Evolutionary conservation across 2,797 vertebrate genomes (phyloP).

Genomic region (Picus viridis): DNA sequence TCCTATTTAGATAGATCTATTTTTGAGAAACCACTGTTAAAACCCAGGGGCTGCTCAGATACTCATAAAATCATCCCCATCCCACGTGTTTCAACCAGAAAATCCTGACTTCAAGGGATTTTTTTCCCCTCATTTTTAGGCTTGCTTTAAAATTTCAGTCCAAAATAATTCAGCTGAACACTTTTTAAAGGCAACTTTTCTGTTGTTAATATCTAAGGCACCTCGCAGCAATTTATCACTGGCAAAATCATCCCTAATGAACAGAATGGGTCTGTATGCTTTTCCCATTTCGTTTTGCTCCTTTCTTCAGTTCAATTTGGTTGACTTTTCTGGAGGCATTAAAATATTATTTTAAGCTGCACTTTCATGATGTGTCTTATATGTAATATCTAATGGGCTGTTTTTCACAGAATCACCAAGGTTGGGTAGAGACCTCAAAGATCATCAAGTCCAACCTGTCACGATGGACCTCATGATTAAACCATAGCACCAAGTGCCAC

Average conservation of each 20-base stretch:
- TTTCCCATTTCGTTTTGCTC: neutral
- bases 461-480: no score
- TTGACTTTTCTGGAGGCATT: neutral
- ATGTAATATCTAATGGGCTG: neutral
- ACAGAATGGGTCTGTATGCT: neutral
- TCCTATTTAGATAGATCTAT: neutral
- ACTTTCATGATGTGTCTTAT: neutral
- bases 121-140: neutral
- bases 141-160: neutral
- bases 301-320: neutral
- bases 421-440: no score
- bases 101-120: neutral
- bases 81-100: neutral
- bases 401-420: neutral
- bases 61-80: neutral
- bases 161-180: neutral
- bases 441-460: no score
- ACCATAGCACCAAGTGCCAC: no score
- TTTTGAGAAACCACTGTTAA: neutral
- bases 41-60: neutral
- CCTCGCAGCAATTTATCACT: neutral
- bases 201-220: neutral
- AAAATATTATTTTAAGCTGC: slow-evolving; percentile 18
- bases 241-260: neutral
- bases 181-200: neutral